Evolutionary conservation across 2,888 invertebrate species (phyloP), one percentile per base, ranked within the genome.

Genomic region (Tridacna crocea): DNA sequence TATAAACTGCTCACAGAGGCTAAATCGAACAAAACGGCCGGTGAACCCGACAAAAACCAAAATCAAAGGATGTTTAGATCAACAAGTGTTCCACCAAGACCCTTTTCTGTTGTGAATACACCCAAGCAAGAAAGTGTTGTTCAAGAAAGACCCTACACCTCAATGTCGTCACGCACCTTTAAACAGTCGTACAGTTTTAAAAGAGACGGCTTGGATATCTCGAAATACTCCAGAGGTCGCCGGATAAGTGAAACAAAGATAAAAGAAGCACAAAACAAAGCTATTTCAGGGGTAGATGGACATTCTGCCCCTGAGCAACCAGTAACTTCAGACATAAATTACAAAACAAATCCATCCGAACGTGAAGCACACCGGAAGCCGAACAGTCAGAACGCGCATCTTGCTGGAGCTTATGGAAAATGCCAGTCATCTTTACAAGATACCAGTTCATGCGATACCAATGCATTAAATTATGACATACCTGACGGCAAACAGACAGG

Each of bases 121-220:
- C 66, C 27, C n/a, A 47, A 63, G 26, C 74, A 77, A 3, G 58
- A 15, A 0, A 36, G 17, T 4, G 51, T 17, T 24, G 55, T 22
- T 19, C 26, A 12, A 19, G 51, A 46, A 15, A 63, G 85, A 47
- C 83, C 81, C 11, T 51, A 36, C 17, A 81, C 85, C 11, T 65
- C 85, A 19, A 76, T 82, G 78, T 73, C 85, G 4, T 74, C 73
- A 6, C 75, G 75, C 17, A 79, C 75, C 19, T 85, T 83, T 61
- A 81, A 63, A 47, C 81, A 83, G 77, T 85, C 85, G 15, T 85
- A 83, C 48, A 83, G 85, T 48, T 85, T 85, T 75, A 63, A 61
- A 19, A 81, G 75, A 68, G 75, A 83, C 66, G 85, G 85, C 24
- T 60, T 85, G 55, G 61, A 85, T 55, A 85, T 85, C 51, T 74